Evolutionary conservation across 2,113 vertebrate species (phyloP).

Genomic region (Cephalopholis sonnerati): DNA sequence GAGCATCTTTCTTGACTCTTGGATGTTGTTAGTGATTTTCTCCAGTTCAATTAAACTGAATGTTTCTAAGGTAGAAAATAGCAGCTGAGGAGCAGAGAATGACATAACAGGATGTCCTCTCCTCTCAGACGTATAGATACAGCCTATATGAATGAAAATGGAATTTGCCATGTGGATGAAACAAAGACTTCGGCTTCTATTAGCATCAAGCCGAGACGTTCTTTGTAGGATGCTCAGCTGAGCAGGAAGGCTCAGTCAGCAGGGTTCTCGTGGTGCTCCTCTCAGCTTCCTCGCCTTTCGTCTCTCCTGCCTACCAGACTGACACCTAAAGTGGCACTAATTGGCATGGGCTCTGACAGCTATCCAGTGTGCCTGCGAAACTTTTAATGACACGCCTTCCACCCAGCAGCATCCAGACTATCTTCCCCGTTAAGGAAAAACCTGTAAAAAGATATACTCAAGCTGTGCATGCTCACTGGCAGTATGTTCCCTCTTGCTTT

Average conservation of each 20-base stretch:
- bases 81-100: constrained; percentile 11
- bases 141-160: constrained; percentile 34
- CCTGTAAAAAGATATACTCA: constrained; percentile 69
- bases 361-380: constrained; percentile 74
- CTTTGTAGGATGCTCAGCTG: constrained; percentile 69
- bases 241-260: constrained; percentile 70
- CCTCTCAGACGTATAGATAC: background rate
- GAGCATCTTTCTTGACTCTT: background rate
- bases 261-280: constrained; percentile 67
- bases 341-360: constrained; percentile 83
- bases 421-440: constrained; percentile 54
- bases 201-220: constrained; percentile 39
- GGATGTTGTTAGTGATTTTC: background rate
- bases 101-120: constrained; percentile 5
- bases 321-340: constrained; percentile 84
- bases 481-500: constrained; percentile 59
- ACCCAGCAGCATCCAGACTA: constrained; percentile 69
- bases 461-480: constrained; percentile 66
- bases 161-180: constrained; percentile 37
- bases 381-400: constrained; percentile 80
- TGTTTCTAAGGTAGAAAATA: background rate
- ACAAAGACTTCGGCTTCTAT: constrained; percentile 43
- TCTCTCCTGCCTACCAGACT: constrained; percentile 74
- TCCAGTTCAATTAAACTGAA: constrained; percentile 3
- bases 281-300: constrained; percentile 58